phyloP scores from a whole-genome alignment of 2,797 vertebrate genomes.

The Hypotaenidia philippensis region DNA sequence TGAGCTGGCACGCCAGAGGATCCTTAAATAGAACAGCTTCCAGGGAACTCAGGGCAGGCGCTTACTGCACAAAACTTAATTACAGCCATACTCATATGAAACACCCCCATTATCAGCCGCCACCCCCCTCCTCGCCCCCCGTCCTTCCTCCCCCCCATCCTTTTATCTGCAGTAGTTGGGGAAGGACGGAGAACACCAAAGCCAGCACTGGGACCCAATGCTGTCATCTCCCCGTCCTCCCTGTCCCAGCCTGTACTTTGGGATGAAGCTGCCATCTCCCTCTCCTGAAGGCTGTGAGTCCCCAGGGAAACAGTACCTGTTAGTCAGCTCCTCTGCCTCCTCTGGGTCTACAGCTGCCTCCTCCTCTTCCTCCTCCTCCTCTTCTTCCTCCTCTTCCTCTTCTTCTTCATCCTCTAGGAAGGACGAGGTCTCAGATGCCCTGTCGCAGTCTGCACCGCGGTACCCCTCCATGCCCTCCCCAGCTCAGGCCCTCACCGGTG shows the following conservation, averaged over 20 bases:
- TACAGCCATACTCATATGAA: neutral
- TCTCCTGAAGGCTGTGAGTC: rapidly evolving
- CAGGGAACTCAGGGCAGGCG: neutral
- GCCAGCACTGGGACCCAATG: rapidly evolving
- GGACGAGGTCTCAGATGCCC: constrained; percentile 76
- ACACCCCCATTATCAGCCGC: neutral
- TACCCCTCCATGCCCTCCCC: constrained; percentile 77
- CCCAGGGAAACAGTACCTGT: constrained; percentile 79
- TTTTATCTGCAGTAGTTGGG: neutral
- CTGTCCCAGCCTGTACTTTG: neutral
- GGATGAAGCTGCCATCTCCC: neutral
- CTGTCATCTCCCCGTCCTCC: neutral
- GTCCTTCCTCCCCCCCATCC: too few relatives aligned
- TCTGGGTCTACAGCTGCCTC: constrained; percentile 75
- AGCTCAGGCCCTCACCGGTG: constrained; percentile 29
- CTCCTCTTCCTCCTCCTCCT: constrained; percentile 48
- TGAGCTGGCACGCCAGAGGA: constrained; percentile 55
- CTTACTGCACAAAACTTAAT: constrained; percentile 20
- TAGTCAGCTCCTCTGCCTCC: constrained; percentile 85
- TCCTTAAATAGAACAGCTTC: constrained; percentile 74
- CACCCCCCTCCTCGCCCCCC: too few relatives aligned
- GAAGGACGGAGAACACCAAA: neutral
- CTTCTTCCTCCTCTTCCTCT: constrained; percentile 17
- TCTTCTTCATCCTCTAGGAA: constrained; percentile 74
- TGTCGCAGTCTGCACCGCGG: constrained; percentile 72